These are phyloP conservation scores for Sus cebifrons DNA, from an alignment of 2,797 vertebrate genomes.

Conservation along the genomic window DNA sequence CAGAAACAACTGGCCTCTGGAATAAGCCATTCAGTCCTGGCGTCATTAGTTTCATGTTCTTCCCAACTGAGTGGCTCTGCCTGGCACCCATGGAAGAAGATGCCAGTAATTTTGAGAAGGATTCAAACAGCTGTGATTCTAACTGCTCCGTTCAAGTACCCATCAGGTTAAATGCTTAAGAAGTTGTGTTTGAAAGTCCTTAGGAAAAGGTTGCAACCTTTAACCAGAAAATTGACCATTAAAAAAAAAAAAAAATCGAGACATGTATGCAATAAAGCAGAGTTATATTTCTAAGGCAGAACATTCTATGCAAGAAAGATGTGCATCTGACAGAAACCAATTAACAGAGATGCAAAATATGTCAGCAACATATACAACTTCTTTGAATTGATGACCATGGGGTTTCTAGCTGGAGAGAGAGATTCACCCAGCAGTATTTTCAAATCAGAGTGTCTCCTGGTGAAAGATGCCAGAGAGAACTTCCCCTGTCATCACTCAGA, in stretches of 20 bases:
- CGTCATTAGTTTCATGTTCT: neutral
- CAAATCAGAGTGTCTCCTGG: neutral
- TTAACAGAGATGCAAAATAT: neutral
- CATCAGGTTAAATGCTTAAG: neutral
- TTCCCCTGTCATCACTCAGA: neutral
- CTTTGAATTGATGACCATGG: neutral
- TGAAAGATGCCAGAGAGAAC: neutral
- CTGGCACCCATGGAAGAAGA: neutral
- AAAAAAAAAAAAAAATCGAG: neutral
- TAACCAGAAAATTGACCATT: neutral
- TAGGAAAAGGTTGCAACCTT: neutral
- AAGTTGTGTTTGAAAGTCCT: neutral
- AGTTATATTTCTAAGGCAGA: neutral
- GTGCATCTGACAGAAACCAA: neutral
- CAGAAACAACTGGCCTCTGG: constrained; percentile 7
- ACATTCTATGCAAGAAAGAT: neutral
- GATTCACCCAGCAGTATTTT: neutral
- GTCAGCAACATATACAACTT: neutral
- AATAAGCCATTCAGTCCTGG: neutral
- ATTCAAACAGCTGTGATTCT: neutral
- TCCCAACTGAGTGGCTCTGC: neutral
- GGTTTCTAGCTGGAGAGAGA: neutral
- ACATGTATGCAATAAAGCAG: neutral
- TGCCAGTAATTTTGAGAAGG: neutral
- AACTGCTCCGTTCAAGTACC: neutral